A percentile compares a stretch with the other conserved stretches of the same genome.
phyloP scores from a whole-genome alignment of 2,888 invertebrate genomes.

The Sinodicranocentrus sp. region DNA sequence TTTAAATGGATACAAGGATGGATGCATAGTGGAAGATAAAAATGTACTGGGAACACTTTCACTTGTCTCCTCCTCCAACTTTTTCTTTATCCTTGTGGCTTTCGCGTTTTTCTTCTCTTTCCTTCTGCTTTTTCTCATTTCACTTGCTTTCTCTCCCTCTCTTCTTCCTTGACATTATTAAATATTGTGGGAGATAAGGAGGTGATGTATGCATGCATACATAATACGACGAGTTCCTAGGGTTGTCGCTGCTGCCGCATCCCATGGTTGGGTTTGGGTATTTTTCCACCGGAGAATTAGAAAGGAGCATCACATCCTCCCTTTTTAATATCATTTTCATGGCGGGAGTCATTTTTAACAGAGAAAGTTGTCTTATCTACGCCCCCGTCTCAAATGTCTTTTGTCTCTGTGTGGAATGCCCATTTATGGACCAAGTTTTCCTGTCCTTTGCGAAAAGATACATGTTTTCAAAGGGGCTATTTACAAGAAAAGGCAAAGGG shows the following conservation, averaged over 20 bases:
- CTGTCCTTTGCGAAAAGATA: not conserved
- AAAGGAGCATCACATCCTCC: not conserved
- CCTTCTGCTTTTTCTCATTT: slow-evolving; percentile 19
- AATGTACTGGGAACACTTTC: slow-evolving; percentile 20
- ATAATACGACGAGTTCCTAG: slow-evolving; percentile 39
- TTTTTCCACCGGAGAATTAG: not conserved
- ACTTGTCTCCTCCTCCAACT: slow-evolving; percentile 24
- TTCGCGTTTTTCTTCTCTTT: slow-evolving; percentile 24
- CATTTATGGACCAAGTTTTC: slow-evolving; percentile 60
- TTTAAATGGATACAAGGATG: not conserved
- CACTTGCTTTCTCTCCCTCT: slow-evolving; percentile 14
- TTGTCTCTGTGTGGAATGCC: not conserved
- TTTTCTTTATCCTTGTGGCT: slow-evolving; percentile 39
- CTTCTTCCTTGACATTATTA: slow-evolving; percentile 55
- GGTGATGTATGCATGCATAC: slow-evolving; percentile 66
- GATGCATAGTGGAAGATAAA: slow-evolving; percentile 33
- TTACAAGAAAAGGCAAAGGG: too few relatives aligned
- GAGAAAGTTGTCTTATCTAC: slow-evolving; percentile 12
- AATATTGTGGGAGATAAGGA: slow-evolving; percentile 66
- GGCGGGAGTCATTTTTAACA: not conserved
- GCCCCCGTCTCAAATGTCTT: too few relatives aligned
- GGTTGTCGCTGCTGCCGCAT: too few relatives aligned
- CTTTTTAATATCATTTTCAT: slow-evolving; percentile 41
- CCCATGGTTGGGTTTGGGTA: not conserved
- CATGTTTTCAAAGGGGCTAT: not conserved